Base-by-base conservation (phyloP, 2,113 vertebrate species). In the Ammospiza caudacuta region DNA sequence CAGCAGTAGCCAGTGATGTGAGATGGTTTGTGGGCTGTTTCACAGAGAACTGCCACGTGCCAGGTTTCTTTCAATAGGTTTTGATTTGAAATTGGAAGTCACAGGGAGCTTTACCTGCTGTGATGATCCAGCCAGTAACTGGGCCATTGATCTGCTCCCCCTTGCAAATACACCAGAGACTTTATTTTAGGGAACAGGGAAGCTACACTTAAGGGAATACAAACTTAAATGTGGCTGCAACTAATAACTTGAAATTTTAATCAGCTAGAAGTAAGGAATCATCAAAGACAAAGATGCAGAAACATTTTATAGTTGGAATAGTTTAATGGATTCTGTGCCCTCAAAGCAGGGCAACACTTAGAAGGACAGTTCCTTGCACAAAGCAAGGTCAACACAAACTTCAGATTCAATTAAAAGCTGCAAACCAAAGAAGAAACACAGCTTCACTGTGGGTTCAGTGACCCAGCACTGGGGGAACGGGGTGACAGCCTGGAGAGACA, bases 31-130 rank as follows among this genome's bases (percentile, higher is more conserved):
- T 47, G 69, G 85, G 49, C 27, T 1, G 16, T 16, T 90, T 81
- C 80, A 67, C 24, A 89, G 59, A 68, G 66, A 52, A 68, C 14
- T 21, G 87, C 67, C 93, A 82, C 7, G 3, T 28, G 91, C 78
- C 89, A 89, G 57, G 9, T 18, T 87, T 69, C 91, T 85, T 67
- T 95, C 89, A 83, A 12, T 62, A 43, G 89, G 81, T 91, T 89
- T 78, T 69, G 77, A 87, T 83, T 74, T 63, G 73, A 79, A 86
- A 67, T 12, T 35, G 31, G 54, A 70, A 88, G 51, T 47, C 58
- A 27, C 51, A 22, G 51, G 57, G 51, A 83, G 69, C 63, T 86
- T 37, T 31, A 75, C 91, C 66, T 89, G 39, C 31, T 28, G 68
- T 61, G 51, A 79, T 39, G 58, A 59, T 15, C 18, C 7, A 3